Conservation (phyloP, 2,888 invertebrate species). For the Therioaphis trifolii region DNA sequence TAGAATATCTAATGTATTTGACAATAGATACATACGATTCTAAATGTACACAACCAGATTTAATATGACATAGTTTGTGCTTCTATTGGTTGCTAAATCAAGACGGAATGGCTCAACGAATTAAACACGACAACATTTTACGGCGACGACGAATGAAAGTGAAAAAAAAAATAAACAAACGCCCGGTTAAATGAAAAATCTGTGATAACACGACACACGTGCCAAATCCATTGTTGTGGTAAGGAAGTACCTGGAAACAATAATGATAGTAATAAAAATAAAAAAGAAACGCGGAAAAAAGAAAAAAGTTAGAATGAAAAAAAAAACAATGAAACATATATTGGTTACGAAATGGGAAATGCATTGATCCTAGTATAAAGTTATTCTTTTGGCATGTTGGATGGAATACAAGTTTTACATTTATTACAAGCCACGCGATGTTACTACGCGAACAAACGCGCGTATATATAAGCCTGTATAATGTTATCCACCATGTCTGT, state of each 20-base stretch:
- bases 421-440: conserved; percentile 48
- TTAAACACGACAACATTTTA: too few species aligned
- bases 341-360: conserved; percentile 17
- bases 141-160: too few species aligned
- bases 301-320: not conserved
- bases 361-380: conserved; percentile 32
- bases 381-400: conserved; percentile 43
- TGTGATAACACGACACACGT: conserved; percentile 15
- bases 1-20: too few species aligned
- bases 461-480: conserved; percentile 38
- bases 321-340: conserved; percentile 21
- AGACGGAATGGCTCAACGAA: too few species aligned
- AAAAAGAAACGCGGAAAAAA: not conserved
- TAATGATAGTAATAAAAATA: too few species aligned
- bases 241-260: not conserved
- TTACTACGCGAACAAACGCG: not conserved
- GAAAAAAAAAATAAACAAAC: not conserved
- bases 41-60: too few species aligned
- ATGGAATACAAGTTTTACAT: conserved; percentile 49
- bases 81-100: too few species aligned
- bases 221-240: not conserved
- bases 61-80: too few species aligned
- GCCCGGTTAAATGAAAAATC: conserved; percentile 19
- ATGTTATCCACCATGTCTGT: conserved; percentile 41
- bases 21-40: too few species aligned